Conservation (phyloP, 2,888 invertebrate genomes). For the Dryobotodes eremita region DNA sequence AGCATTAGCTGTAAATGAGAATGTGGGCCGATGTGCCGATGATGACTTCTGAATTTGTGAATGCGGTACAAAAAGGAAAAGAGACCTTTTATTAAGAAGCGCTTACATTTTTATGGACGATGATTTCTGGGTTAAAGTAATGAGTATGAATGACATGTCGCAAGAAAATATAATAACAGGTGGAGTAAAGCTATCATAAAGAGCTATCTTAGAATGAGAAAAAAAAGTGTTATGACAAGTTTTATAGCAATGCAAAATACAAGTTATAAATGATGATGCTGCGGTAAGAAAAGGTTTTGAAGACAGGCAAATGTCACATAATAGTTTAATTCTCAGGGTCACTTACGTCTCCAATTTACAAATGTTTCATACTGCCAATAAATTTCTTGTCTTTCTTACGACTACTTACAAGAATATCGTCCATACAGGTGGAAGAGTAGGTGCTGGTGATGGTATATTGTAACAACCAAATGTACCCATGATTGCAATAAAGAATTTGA, state of each 20-base stretch:
- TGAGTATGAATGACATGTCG: slow-evolving; percentile 21
- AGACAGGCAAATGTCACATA: not conserved
- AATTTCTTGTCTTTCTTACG: not conserved
- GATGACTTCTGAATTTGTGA: slow-evolving; percentile 57
- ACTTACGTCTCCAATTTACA: not conserved
- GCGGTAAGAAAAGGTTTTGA: not conserved
- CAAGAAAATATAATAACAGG: slow-evolving; percentile 10
- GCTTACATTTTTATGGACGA: slow-evolving; percentile 37
- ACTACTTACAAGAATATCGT: no score
- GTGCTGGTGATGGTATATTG: no score
- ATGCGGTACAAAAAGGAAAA: slow-evolving; percentile 32
- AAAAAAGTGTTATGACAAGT: not conserved
- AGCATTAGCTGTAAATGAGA: slow-evolving; percentile 62
- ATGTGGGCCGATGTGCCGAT: slow-evolving; percentile 51
- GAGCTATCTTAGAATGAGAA: not conserved
- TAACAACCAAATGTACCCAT: no score
- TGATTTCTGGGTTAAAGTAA: slow-evolving; percentile 32
- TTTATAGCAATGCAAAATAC: not conserved
- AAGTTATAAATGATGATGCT: not conserved
- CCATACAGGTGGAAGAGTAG: not conserved
- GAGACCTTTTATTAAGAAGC: slow-evolving; percentile 42
- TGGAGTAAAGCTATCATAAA: not conserved
- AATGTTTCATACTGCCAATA: not conserved
- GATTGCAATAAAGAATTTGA: no score
- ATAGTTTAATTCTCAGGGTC: not conserved